A percentile compares a stretch with the other conserved stretches of the same genome.
Conservation (phyloP, 1,140 invertebrate genomes). For the Trichomalopsis sarcophagae region DNA sequence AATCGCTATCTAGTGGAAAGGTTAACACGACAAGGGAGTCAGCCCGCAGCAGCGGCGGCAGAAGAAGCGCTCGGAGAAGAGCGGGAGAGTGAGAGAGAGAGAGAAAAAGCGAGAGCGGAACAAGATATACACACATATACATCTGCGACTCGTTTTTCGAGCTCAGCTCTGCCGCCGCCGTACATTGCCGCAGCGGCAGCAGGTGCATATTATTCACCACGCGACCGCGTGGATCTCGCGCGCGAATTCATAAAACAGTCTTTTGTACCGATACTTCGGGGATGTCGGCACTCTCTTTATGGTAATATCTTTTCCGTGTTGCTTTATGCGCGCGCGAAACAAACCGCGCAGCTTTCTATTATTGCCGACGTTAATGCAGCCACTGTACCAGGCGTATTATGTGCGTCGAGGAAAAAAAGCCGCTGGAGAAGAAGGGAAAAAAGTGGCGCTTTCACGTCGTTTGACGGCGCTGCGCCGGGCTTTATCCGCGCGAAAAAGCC, state of each 20-base stretch:
- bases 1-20: slow-evolving; percentile 27
- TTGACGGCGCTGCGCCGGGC: background rate
- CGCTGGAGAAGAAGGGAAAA: background rate
- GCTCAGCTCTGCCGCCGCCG: background rate
- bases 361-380: background rate
- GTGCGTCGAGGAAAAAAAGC: background rate
- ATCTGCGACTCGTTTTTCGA: background rate
- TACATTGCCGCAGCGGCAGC: slow-evolving; percentile 51
- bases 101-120: background rate
- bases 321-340: background rate
- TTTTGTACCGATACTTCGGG: slow-evolving; percentile 70
- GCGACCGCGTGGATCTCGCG: slow-evolving; percentile 68
- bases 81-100: background rate
- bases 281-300: slow-evolving; percentile 65
- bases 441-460: background rate
- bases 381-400: background rate
- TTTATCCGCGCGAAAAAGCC: slow-evolving; percentile 1
- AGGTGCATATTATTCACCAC: slow-evolving; percentile 73
- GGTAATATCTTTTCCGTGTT: slow-evolving; percentile 68
- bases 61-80: background rate
- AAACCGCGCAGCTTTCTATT: background rate
- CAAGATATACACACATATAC: background rate
- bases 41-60: background rate
- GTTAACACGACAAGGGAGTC: slow-evolving; percentile 38
- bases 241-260: slow-evolving; percentile 73